Conservation (phyloP, 2,797 vertebrate genomes). For the Trachops cirrhosus region DNA sequence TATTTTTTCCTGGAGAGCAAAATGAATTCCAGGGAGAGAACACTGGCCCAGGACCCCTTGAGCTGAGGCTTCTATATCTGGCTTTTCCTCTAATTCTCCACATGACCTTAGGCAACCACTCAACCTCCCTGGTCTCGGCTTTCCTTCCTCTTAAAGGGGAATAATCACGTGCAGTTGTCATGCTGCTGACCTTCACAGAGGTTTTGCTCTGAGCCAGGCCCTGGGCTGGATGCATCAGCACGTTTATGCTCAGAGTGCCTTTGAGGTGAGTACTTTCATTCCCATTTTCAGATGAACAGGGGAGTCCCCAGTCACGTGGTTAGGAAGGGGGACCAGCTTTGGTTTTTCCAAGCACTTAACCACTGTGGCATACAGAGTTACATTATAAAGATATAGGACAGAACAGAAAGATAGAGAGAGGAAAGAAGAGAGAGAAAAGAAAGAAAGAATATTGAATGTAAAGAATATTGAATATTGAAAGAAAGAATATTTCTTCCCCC, state of each 20-base stretch:
- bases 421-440: fast-evolving
- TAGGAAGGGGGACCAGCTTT: not conserved
- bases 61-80: not conserved
- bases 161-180: not conserved
- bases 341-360: not conserved
- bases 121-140: not conserved
- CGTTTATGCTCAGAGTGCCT: not conserved
- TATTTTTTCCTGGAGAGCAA: slow-evolving; percentile 1
- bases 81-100: not conserved
- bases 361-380: not conserved
- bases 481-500: not conserved
- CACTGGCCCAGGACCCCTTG: not conserved
- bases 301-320: not conserved
- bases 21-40: not conserved
- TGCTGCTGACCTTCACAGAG: not conserved
- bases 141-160: not conserved
- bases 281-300: not conserved
- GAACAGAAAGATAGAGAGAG: not conserved
- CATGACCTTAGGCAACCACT: not conserved
- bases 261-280: not conserved
- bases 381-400: not conserved
- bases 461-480: too few relatives aligned
- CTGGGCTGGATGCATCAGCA: not conserved
- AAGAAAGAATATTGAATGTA: too few relatives aligned
- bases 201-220: not conserved